Conservation (phyloP, 30 jellyfish, hydroid and myxozoan species). For the Mastigias papua region DNA sequence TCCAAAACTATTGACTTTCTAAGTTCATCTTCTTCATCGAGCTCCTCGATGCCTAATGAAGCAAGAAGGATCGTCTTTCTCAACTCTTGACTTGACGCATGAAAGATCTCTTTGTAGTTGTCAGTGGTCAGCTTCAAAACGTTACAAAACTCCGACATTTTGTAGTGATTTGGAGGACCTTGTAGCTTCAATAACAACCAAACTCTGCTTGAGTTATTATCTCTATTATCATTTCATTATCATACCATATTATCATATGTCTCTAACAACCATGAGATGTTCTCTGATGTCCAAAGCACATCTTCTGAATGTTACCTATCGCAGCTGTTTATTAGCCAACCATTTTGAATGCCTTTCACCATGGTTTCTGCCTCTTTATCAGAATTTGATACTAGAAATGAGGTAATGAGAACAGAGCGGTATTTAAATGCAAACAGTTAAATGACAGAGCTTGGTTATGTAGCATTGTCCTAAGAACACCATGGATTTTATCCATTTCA, state of each 20-base stretch:
- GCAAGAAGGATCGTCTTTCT: slow-evolving; percentile 2
- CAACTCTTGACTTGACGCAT: background rate
- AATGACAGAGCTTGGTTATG: background rate
- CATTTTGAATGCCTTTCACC: background rate
- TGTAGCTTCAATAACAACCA: too few relatives aligned
- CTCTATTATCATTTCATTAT: background rate
- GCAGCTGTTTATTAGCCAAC: background rate
- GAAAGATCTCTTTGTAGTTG: background rate
- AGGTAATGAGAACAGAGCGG: background rate
- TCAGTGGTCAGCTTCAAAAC: slow-evolving; percentile 2
- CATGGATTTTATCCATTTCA: background rate
- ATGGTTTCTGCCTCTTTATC: slow-evolving; percentile 28
- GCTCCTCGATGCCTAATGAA: slow-evolving; percentile 1
- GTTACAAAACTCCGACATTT: slow-evolving; percentile 5
- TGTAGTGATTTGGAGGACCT: background rate
- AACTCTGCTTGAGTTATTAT: background rate
- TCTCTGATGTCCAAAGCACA: too few relatives aligned
- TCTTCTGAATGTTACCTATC: too few relatives aligned
- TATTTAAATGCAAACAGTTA: background rate
- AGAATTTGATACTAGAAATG: background rate
- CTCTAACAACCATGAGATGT: background rate
- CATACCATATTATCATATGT: background rate
- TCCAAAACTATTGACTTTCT: slow-evolving; percentile 24
- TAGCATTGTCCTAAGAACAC: too few relatives aligned
- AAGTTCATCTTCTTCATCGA: slow-evolving; percentile 50